Conservation (phyloP, 2,797 vertebrate species). For the Sebastes kiyomatsui region DNA sequence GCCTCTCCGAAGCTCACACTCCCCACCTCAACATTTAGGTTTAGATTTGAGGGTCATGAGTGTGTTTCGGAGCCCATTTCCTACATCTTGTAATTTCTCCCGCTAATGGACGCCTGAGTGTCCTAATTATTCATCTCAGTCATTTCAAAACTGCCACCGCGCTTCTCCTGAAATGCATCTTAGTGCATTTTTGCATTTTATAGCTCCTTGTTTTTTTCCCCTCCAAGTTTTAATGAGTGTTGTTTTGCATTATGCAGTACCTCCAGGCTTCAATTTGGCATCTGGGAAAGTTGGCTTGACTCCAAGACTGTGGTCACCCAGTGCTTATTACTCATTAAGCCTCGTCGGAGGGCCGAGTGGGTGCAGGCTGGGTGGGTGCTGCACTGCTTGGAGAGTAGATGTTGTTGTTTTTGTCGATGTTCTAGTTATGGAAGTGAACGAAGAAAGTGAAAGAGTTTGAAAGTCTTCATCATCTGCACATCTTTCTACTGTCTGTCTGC, state of each 20-base stretch:
- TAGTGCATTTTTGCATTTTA: conserved; percentile 67
- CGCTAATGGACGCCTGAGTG: conserved; percentile 70
- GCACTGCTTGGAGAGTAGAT: conserved; percentile 33
- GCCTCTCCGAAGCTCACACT: conserved; percentile 1
- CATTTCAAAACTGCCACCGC: conserved; percentile 49
- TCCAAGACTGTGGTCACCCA: conserved; percentile 74
- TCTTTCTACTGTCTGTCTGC: not conserved
- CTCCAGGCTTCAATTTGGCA: conserved; percentile 78
- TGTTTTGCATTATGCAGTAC: conserved; percentile 76
- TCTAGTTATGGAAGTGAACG: conserved; percentile 57
- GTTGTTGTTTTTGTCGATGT: conserved; percentile 48
- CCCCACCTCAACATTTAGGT: not conserved
- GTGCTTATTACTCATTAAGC: conserved; percentile 77
- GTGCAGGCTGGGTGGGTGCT: conserved; percentile 55
- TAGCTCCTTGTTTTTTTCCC: conserved; percentile 60
- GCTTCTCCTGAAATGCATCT: conserved; percentile 65
- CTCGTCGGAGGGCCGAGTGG: conserved; percentile 59
- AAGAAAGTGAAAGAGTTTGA: conserved; percentile 41
- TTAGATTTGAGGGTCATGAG: conserved; percentile 39
- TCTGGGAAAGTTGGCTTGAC: conserved; percentile 74
- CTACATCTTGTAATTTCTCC: conserved; percentile 58
- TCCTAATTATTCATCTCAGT: conserved; percentile 68
- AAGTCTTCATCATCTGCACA: conserved; percentile 13
- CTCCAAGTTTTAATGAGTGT: conserved; percentile 75
- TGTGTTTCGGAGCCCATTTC: conserved; percentile 44